Evolutionary conservation across 1,140 invertebrate species (phyloP), one percentile per base, ranked within the genome.

Genomic region (Rhyzopertha dominica): DNA sequence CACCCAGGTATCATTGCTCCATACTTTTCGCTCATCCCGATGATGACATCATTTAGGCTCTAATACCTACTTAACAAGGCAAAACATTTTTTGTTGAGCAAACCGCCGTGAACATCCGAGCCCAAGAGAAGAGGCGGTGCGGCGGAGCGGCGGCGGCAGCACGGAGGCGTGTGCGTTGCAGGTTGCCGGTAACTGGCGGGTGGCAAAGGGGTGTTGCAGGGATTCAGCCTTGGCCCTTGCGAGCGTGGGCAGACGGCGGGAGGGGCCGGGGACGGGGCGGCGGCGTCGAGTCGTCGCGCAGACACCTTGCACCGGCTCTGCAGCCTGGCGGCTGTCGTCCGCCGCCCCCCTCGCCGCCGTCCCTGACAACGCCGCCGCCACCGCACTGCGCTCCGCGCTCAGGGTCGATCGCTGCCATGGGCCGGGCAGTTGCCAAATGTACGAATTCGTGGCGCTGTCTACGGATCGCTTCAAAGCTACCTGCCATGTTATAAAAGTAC

Each of bases 251-350:
- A 38, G 51, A 43, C 44, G 60, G 55, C 61, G 68, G 58, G 62
- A 53, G 60, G 58, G 58, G 53, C 53, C 60, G 58, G 54, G 55
- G 48, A 35, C 31, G 59, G 49, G 54, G 51, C 43, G 63, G 65
- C 44, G 50, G 47, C 38, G 56, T 46, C 58, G 56, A 69, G 64
- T 69, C 65, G 66, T 72, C 71, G 66, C 70, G 69, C 69, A 65
- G 65, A 68, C 58, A 58, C 53, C 58, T 61, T 61, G 58, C 58
- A 61, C 58, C 58, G 47, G 46, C 42, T 52, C 50, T 60, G 55
- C 58, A 58, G 49, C 53, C 42, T 25, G 59, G 59, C 67, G 69
- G 67, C 38, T 36, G 45, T 40, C 26, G 52, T 49, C 44, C 43
- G 26, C 50, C 49, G 30, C 52, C 53, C 53, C 43, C 50, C 49